Percentiles rank a stretch among this genome's conserved stretches.
Conservation (phyloP, 2,113 vertebrate species). For the Patagioenas fasciata region DNA sequence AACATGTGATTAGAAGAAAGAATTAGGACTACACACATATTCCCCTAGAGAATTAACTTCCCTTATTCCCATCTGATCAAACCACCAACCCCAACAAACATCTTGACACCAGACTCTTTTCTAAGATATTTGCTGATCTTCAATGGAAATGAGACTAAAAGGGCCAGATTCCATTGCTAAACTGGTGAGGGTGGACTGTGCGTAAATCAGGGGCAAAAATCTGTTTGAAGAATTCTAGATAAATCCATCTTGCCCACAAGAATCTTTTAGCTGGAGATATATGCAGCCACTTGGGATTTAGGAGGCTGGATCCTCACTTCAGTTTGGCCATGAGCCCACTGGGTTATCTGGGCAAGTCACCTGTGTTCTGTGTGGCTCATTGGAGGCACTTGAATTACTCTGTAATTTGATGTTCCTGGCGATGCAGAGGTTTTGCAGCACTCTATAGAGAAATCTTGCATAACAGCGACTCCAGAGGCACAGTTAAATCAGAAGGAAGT, state of each 20-base stretch:
- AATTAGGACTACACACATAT: conserved; percentile 30
- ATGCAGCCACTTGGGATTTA: not conserved
- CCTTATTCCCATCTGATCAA: conserved; percentile 35
- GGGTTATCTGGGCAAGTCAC: not conserved
- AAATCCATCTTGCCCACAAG: not conserved
- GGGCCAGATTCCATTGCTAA: not conserved
- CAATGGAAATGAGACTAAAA: not conserved
- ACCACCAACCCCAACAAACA: conserved; percentile 1
- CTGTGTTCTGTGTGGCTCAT: not conserved
- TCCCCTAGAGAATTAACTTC: conserved; percentile 22
- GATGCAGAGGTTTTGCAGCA: not conserved
- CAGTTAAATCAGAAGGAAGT: not conserved
- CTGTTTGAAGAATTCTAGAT: not conserved
- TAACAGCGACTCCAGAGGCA: not conserved
- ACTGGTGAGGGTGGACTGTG: not conserved
- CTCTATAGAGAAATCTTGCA: not conserved
- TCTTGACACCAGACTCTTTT: conserved; percentile 36
- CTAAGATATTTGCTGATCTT: not conserved
- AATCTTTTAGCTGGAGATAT: not conserved
- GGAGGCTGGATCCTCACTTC: not conserved
- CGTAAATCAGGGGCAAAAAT: not conserved
- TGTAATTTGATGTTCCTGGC: conserved; percentile 9
- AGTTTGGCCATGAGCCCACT: not conserved
- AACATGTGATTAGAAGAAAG: conserved; percentile 39
- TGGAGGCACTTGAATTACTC: not conserved